Evolutionary conservation across 2,888 invertebrate species (phyloP).

Genomic region (Pyrrhosoma nymphula): DNA sequence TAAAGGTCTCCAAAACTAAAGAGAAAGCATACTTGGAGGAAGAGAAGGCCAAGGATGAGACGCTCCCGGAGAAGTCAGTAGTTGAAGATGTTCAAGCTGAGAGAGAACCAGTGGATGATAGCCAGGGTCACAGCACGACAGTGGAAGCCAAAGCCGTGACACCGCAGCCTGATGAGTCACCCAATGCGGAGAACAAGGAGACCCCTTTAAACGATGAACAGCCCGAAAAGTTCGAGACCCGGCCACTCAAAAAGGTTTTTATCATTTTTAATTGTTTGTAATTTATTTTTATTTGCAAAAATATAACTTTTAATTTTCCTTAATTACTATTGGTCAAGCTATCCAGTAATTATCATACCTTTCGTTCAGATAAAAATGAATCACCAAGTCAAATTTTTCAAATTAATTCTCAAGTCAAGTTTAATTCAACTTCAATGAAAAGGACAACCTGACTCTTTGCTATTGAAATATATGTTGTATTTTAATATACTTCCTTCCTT

Average conservation of each 20-base stretch:
- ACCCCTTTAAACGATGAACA: neutral
- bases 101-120: neutral
- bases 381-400: too few relatives aligned
- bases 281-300: neutral
- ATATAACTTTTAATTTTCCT: neutral
- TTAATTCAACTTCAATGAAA: too few relatives aligned
- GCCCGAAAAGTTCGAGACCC: neutral
- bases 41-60: neutral
- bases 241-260: constrained; percentile 32
- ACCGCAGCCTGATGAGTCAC: neutral
- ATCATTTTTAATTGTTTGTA: neutral
- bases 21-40: neutral
- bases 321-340: too few relatives aligned
- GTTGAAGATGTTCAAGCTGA: neutral
- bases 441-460: too few relatives aligned
- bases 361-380: too few relatives aligned
- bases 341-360: too few relatives aligned
- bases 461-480: too few relatives aligned
- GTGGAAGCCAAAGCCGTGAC: neutral
- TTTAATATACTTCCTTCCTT: too few relatives aligned
- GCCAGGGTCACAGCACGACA: neutral
- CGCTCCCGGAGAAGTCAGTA: neutral
- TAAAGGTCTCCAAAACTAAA: neutral
- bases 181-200: neutral
- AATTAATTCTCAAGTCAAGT: too few relatives aligned